These are phyloP conservation scores for Drosophila oshimai DNA, from an alignment of 1,140 invertebrate species.

Conservation along the genomic window DNA sequence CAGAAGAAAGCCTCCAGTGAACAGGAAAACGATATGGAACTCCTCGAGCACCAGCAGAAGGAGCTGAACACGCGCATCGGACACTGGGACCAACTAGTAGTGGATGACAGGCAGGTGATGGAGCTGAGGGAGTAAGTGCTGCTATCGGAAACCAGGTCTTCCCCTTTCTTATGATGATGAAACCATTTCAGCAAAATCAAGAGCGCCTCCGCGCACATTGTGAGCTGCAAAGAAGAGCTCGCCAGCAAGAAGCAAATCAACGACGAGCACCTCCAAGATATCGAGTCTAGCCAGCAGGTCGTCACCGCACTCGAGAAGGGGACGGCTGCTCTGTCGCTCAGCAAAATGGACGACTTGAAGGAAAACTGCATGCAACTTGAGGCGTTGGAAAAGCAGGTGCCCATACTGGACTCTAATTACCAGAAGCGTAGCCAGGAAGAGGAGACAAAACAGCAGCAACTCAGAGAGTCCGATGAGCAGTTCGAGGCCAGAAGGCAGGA, in stretches of 20 bases:
- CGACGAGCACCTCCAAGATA: conserved; percentile 31
- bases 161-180: background rate
- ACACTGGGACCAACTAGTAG: conserved; percentile 39
- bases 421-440: background rate
- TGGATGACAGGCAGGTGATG: conserved; percentile 43
- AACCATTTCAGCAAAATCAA: conserved; percentile 28
- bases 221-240: conserved; percentile 34
- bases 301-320: conserved; percentile 35
- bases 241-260: conserved; percentile 16
- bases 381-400: conserved; percentile 11
- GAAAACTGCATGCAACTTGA: conserved; percentile 36
- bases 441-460: conserved; percentile 6
- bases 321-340: conserved; percentile 16
- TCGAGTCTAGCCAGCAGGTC: conserved; percentile 33
- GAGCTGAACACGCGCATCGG: conserved; percentile 30
- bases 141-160: too few relatives aligned
- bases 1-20: conserved; percentile 15
- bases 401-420: background rate
- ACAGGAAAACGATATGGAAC: background rate
- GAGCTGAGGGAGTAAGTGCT: conserved; percentile 32
- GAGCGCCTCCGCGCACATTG: conserved; percentile 1
- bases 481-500: conserved; percentile 5
- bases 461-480: conserved; percentile 4
- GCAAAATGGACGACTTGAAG: conserved; percentile 29
- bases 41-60: conserved; percentile 10